A percentile compares a stretch with the other conserved stretches of the same genome.
Conservation (phyloP, 2,888 invertebrate species). For the Drosophila paranaensis region DNA sequence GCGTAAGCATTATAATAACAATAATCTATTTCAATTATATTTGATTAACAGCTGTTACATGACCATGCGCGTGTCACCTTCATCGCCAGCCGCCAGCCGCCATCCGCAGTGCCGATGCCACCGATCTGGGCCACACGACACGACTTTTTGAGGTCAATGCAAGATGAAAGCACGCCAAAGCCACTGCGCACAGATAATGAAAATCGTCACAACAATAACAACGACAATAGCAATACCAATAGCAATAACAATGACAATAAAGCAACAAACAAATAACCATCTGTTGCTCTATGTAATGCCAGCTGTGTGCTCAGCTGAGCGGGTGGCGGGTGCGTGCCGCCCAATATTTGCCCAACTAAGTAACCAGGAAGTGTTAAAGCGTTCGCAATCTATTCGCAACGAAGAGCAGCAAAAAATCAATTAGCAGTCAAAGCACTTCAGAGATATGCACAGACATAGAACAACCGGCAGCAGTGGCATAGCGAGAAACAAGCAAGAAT, state of each 20-base stretch:
- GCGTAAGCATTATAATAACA: not conserved
- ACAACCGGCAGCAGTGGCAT: not conserved
- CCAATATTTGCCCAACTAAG: conserved; percentile 54
- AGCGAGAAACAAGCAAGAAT: not conserved
- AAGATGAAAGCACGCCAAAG: conserved; percentile 40
- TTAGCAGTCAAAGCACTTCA: conserved; percentile 12
- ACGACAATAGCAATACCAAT: not conserved
- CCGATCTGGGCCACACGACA: conserved; percentile 44
- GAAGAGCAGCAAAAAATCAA: not conserved
- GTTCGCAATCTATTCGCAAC: conserved; percentile 23
- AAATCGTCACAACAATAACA: not conserved
- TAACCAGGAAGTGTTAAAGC: conserved; percentile 54
- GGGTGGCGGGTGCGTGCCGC: conserved; percentile 14
- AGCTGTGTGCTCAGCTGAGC: conserved; percentile 66
- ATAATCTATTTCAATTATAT: conserved; percentile 16
- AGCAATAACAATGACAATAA: not conserved
- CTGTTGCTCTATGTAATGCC: conserved; percentile 25
- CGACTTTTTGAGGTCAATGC: conserved; percentile 52
- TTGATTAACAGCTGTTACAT: conserved; percentile 48
- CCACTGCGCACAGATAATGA: not conserved
- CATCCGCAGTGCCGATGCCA: conserved; percentile 10
- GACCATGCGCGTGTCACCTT: conserved; percentile 29
- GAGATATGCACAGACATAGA: not conserved
- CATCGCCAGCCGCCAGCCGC: conserved; percentile 3
- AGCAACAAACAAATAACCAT: conserved; percentile 1